These are phyloP conservation scores for Dicyrtoma fusca DNA, from an alignment of 2,888 invertebrate genomes.

Conservation along the genomic window DNA sequence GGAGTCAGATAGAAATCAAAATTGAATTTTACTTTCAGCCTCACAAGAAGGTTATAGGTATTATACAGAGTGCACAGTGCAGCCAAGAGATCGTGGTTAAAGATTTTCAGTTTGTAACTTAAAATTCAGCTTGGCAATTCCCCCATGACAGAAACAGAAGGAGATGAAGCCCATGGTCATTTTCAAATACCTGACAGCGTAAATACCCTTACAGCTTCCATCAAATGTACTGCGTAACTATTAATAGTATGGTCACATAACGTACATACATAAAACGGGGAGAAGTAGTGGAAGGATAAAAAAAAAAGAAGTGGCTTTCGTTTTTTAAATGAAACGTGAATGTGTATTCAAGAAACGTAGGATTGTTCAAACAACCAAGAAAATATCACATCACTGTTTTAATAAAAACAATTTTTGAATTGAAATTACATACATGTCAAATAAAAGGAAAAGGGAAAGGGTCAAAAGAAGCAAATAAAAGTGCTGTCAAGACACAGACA, in stretches of 20 bases:
- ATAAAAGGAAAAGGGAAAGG: constrained; percentile 29
- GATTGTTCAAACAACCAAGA: constrained; percentile 12
- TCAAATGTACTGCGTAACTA: background rate
- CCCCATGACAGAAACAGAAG: background rate
- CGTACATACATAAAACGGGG: constrained; percentile 1
- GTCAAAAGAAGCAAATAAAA: constrained; percentile 20
- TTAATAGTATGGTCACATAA: background rate
- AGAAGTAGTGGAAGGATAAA: constrained; percentile 8
- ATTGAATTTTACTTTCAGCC: constrained; percentile 24
- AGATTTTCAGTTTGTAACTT: constrained; percentile 3
- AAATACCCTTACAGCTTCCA: background rate
- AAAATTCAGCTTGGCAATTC: background rate
- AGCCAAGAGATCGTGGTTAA: constrained; percentile 7
- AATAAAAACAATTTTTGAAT: constrained; percentile 30
- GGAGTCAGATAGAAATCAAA: constrained; percentile 38
- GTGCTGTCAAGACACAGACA: constrained; percentile 12
- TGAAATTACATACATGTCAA: constrained; percentile 42
- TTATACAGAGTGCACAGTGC: no score
- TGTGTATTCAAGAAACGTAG: constrained; percentile 33
- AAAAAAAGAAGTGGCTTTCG: constrained; percentile 24
- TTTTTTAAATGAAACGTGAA: constrained; percentile 11
- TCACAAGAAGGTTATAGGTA: constrained; percentile 30
- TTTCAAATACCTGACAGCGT: constrained; percentile 16
- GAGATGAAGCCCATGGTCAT: background rate
- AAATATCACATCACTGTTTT: constrained; percentile 26